These are phyloP conservation scores for Melinaea marsaeus DNA, from an alignment of 2,888 invertebrate species.

Conservation along the genomic window DNA sequence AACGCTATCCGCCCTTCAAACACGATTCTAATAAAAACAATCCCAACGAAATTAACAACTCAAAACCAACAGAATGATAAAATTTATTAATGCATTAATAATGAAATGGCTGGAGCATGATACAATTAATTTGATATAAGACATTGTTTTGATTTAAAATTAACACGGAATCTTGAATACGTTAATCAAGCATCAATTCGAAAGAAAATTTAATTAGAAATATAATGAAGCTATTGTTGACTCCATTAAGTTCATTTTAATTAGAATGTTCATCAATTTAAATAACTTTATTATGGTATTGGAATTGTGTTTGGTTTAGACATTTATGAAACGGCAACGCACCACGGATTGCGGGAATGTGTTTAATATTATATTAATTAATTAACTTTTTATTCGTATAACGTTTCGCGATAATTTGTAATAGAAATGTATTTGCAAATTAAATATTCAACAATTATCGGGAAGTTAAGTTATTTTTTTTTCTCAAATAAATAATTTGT, in stretches of 20 bases:
- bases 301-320: conserved; percentile 3
- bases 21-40: conserved; percentile 3
- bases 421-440: neutral
- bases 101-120: conserved; percentile 2
- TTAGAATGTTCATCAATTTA: conserved; percentile 7
- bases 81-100: neutral
- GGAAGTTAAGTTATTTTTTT: too few species aligned
- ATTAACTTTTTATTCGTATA: neutral
- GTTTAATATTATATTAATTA: neutral
- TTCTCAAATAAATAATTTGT: too few species aligned
- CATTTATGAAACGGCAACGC: neutral
- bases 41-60: conserved; percentile 3
- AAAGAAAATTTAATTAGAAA: conserved; percentile 7
- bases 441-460: too few species aligned
- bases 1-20: neutral
- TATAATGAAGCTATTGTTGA: conserved; percentile 6
- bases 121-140: conserved; percentile 5
- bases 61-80: neutral
- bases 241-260: conserved; percentile 6
- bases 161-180: conserved; percentile 2
- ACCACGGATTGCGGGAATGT: neutral
- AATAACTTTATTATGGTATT: conserved; percentile 1
- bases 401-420: neutral
- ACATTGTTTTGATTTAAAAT: conserved; percentile 4
- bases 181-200: conserved; percentile 1